These are phyloP conservation scores for Metellina segmentata DNA, from an alignment of 2,888 invertebrate genomes.

Conservation along the genomic window DNA sequence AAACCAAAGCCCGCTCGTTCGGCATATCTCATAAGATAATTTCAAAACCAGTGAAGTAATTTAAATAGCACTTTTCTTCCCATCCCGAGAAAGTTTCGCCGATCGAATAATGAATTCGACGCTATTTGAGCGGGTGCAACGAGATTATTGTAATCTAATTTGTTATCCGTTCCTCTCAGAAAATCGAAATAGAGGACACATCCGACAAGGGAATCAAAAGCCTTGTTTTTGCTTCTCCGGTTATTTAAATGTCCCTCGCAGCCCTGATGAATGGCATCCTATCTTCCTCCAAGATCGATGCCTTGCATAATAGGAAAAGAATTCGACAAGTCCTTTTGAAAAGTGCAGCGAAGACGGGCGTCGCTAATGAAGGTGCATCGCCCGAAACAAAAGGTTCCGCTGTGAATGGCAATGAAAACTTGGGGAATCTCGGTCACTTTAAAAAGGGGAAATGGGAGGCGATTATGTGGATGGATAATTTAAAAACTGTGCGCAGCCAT, in stretches of 20 bases:
- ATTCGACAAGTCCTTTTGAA: background rate
- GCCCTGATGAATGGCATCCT: background rate
- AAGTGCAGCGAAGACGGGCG: background rate
- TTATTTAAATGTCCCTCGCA: background rate
- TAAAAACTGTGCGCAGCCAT: background rate
- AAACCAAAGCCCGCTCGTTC: background rate
- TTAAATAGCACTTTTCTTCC: background rate
- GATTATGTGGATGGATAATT: background rate
- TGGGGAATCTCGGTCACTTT: too few species aligned
- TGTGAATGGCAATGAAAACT: too few species aligned
- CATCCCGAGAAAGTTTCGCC: background rate
- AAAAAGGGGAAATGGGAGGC: background rate
- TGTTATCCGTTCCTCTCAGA: background rate
- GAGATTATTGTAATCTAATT: slow-evolving; percentile 31
- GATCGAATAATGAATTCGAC: background rate
- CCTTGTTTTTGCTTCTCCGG: background rate
- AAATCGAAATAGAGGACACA: background rate
- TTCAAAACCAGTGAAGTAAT: background rate
- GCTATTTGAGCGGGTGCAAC: background rate
- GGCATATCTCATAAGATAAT: background rate
- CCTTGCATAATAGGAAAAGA: background rate
- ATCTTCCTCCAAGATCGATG: background rate
- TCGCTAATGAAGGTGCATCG: background rate
- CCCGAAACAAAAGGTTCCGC: too few species aligned
- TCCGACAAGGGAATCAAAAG: background rate